These are phyloP conservation scores for Bettongia penicillata DNA, from an alignment of 2,113 vertebrate species.

Conservation along the genomic window DNA sequence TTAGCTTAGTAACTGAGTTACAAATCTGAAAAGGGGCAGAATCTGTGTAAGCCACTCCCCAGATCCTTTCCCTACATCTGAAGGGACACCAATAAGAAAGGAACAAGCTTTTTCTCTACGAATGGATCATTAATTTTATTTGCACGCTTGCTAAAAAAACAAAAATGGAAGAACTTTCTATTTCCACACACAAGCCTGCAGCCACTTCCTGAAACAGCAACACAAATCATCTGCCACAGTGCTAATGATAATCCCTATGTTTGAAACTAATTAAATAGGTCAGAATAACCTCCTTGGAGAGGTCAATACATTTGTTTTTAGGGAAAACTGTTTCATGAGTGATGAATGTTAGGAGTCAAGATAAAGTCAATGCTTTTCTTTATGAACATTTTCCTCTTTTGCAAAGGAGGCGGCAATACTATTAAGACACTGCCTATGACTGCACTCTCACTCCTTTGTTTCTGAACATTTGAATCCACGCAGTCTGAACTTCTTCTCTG, in stretches of 20 bases:
- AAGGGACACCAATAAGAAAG: neutral
- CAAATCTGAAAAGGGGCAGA: neutral
- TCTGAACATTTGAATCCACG: constrained; percentile 47
- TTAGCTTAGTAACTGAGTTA: neutral
- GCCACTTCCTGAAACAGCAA: constrained; percentile 27
- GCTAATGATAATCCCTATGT: constrained; percentile 44
- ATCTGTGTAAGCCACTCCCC: neutral
- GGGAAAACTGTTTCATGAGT: constrained; percentile 43
- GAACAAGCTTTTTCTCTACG: neutral
- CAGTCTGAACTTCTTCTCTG: constrained; percentile 47
- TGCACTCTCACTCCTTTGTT: constrained; percentile 37
- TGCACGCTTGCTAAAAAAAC: constrained; percentile 56
- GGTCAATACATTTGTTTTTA: constrained; percentile 41
- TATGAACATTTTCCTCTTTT: constrained; percentile 10
- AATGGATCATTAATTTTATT: constrained; percentile 52
- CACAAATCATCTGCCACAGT: constrained; percentile 42
- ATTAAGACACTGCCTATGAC: constrained; percentile 47
- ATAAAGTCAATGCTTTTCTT: constrained; percentile 41
- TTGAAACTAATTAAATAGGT: constrained; percentile 27
- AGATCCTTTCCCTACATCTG: neutral
- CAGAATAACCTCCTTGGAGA: constrained; percentile 50
- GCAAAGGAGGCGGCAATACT: constrained; percentile 15
- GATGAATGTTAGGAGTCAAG: constrained; percentile 46
- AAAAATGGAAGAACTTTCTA: constrained; percentile 27
- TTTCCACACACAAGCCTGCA: neutral